Percentiles rank a stretch among this genome's conserved stretches.
Conservation (phyloP, 2,113 vertebrate species). For the Neolamprologus tretocephalus region DNA sequence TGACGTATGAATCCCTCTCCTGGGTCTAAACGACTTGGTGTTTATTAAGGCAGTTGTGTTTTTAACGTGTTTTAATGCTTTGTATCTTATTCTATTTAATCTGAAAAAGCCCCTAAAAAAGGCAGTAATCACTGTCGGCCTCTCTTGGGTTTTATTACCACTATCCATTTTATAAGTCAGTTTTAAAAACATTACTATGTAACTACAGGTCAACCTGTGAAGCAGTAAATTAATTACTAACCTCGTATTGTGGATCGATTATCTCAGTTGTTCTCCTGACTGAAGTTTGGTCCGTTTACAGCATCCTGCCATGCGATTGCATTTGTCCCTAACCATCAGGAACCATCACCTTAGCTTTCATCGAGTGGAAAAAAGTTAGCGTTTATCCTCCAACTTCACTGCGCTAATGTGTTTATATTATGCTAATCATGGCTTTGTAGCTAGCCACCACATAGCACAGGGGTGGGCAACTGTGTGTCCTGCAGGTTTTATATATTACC, state of each 20-base stretch:
- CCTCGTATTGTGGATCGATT: fast-evolving
- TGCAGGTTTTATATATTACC: neutral
- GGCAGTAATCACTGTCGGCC: neutral
- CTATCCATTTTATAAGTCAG: neutral
- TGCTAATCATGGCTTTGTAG: neutral
- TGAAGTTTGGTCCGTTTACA: neutral
- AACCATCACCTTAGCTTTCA: neutral
- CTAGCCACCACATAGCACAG: neutral
- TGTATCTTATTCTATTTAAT: neutral
- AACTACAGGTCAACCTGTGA: neutral
- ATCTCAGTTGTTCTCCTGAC: neutral
- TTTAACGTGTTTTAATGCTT: neutral
- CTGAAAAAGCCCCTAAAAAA: neutral
- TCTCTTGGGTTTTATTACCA: neutral
- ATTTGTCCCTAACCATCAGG: neutral
- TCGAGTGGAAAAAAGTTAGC: neutral
- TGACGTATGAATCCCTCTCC: neutral
- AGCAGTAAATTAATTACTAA: neutral
- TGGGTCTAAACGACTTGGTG: neutral
- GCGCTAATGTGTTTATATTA: neutral
- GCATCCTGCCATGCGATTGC: neutral
- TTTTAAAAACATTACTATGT: neutral
- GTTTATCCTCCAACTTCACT: neutral
- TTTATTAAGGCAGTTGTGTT: neutral
- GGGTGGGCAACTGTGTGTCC: neutral